Evolutionary conservation across 2,797 vertebrate genomes (phyloP), one percentile per base, ranked within the genome.

Genomic region (Hippopotamyrus pictus): DNA sequence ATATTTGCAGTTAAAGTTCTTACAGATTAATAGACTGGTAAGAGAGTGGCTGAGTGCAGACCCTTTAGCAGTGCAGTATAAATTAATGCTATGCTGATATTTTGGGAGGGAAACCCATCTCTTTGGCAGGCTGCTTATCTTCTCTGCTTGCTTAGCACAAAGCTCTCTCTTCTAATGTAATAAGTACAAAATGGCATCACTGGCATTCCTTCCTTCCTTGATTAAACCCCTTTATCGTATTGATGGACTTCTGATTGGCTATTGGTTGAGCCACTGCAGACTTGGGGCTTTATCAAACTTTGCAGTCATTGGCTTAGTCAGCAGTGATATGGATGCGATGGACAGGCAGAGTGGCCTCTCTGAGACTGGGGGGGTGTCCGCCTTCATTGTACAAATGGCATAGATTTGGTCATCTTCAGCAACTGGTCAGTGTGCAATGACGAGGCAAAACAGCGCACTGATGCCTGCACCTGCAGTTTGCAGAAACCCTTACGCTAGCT

Each of bases 11-110:
- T 19, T 41, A 76, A 76, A 29, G 22, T 59, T 59, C 11, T 37
- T 41, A 59, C 3, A 87, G 19, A 87, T 87, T 37, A 54, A 87
- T 57, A 59, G 86, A 2, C 33, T 54, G 84, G 22, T 48, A 51
- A 50, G 41, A 22, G 22, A 83, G 53, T 59, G 88, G 53, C 51
- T 22, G 50, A 82, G 50, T 57, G 19, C 19, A 57, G n/a, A 57
- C 6, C 37, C 53, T 33, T 41, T 33, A 41, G 14, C 88, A 89
- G 53, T 83, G 76, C 54, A 29, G 3, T 17, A 44, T 89, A 85
- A 89, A 89, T 29, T 85, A 84, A 57, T 57, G 76, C 19, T 44
- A 82, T 82, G 51, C 48, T 62, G 88, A 89, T 86, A 86, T 25
- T 89, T 69, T 69, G 57, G 85, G 83, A 86, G 82, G 25, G 19